Evolutionary conservation across 2,113 vertebrate species (phyloP), one percentile per base, ranked within the genome.

Genomic region (Galeopterus variegatus): DNA sequence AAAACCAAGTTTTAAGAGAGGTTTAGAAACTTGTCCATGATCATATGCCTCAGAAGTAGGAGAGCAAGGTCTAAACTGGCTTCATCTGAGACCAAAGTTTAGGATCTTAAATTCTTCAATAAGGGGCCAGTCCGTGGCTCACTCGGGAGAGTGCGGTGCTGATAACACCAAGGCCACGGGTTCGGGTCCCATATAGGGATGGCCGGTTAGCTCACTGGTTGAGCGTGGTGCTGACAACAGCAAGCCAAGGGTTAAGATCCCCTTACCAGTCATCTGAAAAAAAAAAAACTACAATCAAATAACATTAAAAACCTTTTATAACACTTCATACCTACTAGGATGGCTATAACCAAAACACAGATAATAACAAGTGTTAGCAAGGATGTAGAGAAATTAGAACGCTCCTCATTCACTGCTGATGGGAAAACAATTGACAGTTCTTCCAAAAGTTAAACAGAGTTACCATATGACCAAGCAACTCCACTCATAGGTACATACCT

Each of bases 371-470:
- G 11, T 33, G 28, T 21, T 67, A 45, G 6, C 21, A 41, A 92
- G 52, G 31, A 26, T 6, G 0, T 33, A 33, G 69, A 87, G 26
- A 75, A 70, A 88, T 1, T 26, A 1, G 15, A 67, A 31, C 15
- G 60, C 12, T 87, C 31, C 23, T 86, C 81, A 41, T 1, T 52
- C 14, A 24, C 9, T 26, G n/a, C 70, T 31, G n/a, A 6, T 18
- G 21, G 60, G 56, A 62, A 92, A 91, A 93, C 12, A 94, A 41
- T 45, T 13, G 6, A 41, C 67, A 89, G 33, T 48, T 96, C 72
- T 60, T 96, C 72, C 70, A 93, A 90, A 80, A 13, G 48, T 52
- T 17, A 87, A 75, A 75, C 1, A 65, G 36, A n/a, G 60, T 69
- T 50, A 56, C 45, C 67, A 81, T 14, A 41, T 5, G 58, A 69